Evolutionary conservation across 2,888 invertebrate species (phyloP).

Genomic region (Eupithecia exiguata): DNA sequence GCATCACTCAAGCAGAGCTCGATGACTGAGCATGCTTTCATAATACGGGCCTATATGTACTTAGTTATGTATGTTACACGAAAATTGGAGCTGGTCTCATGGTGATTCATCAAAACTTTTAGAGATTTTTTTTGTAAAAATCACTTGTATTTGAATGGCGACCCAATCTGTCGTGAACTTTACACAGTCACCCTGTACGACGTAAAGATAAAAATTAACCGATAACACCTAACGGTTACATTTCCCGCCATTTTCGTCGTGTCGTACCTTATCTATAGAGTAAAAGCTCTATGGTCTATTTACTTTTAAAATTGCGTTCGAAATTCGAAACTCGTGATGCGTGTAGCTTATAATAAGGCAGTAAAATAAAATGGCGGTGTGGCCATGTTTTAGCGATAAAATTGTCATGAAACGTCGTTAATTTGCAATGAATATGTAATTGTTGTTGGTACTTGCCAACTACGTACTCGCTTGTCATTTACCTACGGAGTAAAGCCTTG

Average conservation of each 20-base stretch:
- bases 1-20: no score
- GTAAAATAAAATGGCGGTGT: constrained; percentile 29
- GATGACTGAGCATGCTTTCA: no score
- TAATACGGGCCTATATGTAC: no score
- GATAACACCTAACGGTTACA: constrained; percentile 69
- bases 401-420: constrained; percentile 29
- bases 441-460: constrained; percentile 1
- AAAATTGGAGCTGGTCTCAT: not conserved
- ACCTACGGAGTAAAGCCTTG: constrained; percentile 1
- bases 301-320: constrained; percentile 62
- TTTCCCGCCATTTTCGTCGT: constrained; percentile 71
- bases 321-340: constrained; percentile 61
- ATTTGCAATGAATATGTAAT: constrained; percentile 28
- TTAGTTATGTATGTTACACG: no score
- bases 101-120: not conserved
- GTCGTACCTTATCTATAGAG: constrained; percentile 64
- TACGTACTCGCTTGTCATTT: not conserved
- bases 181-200: constrained; percentile 50
- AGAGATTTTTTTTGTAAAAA: not conserved
- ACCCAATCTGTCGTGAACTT: not conserved
- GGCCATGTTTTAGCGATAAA: constrained; percentile 26
- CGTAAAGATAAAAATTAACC: constrained; percentile 65
- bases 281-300: constrained; percentile 63
- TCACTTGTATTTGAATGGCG: not conserved
- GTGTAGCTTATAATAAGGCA: constrained; percentile 40